phyloP scores from a whole-genome alignment of 2,797 vertebrate species.

The Petrocephalus schoutedeni region DNA sequence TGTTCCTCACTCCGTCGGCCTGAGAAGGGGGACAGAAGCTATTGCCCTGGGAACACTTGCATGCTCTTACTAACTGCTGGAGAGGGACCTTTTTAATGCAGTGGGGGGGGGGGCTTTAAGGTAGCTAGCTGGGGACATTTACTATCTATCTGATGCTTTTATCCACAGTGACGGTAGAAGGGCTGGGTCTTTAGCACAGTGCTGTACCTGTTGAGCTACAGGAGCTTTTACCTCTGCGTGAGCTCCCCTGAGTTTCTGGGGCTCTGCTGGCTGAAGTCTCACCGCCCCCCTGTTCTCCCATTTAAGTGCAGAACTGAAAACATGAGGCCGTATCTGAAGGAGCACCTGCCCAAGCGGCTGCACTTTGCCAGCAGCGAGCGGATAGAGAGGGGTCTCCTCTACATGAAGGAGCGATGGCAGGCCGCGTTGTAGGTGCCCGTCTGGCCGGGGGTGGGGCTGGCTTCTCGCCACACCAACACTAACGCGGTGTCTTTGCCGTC shows the following conservation, averaged over 20 bases:
- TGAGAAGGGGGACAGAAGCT: not conserved
- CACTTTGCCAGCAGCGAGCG: conserved; percentile 78
- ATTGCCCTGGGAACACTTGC: not conserved
- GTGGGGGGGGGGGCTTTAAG: no score
- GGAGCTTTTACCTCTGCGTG: not conserved
- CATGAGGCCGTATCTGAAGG: conserved; percentile 80
- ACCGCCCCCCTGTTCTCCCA: not conserved
- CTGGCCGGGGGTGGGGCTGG: not conserved
- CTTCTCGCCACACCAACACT: not conserved
- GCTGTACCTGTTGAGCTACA: not conserved
- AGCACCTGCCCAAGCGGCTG: conserved; percentile 80
- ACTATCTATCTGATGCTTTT: not conserved
- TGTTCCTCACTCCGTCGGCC: not conserved
- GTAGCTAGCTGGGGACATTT: not conserved
- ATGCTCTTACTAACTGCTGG: not conserved
- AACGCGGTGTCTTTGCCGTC: not conserved
- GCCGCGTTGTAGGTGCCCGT: conserved; percentile 67
- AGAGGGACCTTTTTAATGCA: not conserved
- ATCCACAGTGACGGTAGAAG: not conserved
- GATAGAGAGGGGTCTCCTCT: conserved; percentile 80
- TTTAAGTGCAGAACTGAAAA: conserved; percentile 80
- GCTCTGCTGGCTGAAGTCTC: not conserved
- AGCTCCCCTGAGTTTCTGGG: not conserved
- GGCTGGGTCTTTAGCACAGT: not conserved
- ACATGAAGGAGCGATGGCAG: conserved; percentile 80